These are phyloP conservation scores for Ceratosolen fusciceps DNA, from an alignment of 1,140 invertebrate species.

Conservation along the genomic window DNA sequence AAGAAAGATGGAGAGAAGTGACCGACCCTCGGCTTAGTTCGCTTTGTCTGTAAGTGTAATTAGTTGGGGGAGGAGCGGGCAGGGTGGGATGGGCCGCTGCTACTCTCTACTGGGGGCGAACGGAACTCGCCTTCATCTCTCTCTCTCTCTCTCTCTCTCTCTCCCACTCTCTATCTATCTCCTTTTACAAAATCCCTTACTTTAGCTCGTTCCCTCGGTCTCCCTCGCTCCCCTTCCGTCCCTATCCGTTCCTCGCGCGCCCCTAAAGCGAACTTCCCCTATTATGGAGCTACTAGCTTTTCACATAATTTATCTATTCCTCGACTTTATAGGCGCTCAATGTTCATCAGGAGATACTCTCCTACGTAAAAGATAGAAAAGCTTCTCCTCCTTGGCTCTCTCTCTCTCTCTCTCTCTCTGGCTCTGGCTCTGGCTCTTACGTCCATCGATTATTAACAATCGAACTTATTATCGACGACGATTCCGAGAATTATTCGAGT, in stretches of 20 bases:
- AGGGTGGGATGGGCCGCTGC: too few relatives aligned
- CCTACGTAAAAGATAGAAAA: slow-evolving; percentile 3
- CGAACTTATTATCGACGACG: neutral
- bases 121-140: slow-evolving; percentile 6
- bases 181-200: neutral
- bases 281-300: neutral
- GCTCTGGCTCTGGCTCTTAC: too few relatives aligned
- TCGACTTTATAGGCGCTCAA: neutral
- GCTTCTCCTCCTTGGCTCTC: too few relatives aligned
- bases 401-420: too few relatives aligned
- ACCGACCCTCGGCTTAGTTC: slow-evolving; percentile 60
- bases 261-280: slow-evolving; percentile 9
- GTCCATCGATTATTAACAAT: slow-evolving; percentile 9
- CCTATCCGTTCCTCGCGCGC: neutral
- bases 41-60: slow-evolving; percentile 71
- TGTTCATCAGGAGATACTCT: slow-evolving; percentile 8
- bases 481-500: neutral
- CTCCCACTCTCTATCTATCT: slow-evolving; percentile 12
- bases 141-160: slow-evolving; percentile 14
- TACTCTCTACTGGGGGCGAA: slow-evolving; percentile 36
- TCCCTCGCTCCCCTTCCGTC: neutral
- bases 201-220: slow-evolving; percentile 17
- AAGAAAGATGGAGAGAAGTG: slow-evolving; percentile 54
- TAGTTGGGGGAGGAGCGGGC: slow-evolving; percentile 69
- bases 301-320: slow-evolving; percentile 17